phyloP scores from a whole-genome alignment of 2,888 invertebrate genomes.

The Anagyrus pseudococci region DNA sequence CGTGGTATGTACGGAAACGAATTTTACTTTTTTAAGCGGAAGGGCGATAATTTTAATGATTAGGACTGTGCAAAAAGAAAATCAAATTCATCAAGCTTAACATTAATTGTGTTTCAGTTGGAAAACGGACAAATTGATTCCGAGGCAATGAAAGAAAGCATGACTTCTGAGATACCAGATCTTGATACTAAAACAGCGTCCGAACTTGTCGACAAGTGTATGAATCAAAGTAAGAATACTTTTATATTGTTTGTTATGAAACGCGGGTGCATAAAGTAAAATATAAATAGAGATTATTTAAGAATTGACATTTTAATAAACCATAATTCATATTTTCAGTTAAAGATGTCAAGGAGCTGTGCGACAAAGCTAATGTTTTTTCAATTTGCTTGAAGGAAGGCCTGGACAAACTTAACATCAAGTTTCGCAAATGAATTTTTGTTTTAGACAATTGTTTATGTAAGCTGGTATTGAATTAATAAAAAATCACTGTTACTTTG shows the following conservation, averaged over 20 bases:
- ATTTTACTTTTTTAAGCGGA: too few relatives aligned
- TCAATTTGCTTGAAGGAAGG: background rate
- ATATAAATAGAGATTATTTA: background rate
- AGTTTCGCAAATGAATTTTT: background rate
- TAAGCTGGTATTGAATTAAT: too few relatives aligned
- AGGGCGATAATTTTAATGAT: background rate
- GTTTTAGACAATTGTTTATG: too few relatives aligned
- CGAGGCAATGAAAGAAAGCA: background rate
- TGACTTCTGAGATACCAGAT: background rate
- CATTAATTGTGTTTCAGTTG: conserved; percentile 8
- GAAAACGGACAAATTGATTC: conserved; percentile 3
- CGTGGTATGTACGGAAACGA: conserved; percentile 18
- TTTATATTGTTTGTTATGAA: background rate
- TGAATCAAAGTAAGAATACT: conserved; percentile 6
- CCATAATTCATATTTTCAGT: conserved; percentile 1
- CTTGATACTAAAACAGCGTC: background rate
- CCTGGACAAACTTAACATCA: background rate
- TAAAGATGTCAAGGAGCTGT: conserved; percentile 6
- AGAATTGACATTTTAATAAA: background rate
- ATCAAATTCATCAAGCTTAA: background rate
- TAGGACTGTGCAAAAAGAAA: background rate
- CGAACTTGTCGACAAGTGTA: conserved; percentile 4
- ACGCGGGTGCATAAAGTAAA: background rate
- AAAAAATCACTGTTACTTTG: too few relatives aligned
- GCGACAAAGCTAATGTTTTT: conserved; percentile 1